A percentile compares a stretch with the other conserved stretches of the same genome.
Evolutionary conservation across 1,140 invertebrate genomes (phyloP).

Genomic region (Lucilia cuprina): DNA sequence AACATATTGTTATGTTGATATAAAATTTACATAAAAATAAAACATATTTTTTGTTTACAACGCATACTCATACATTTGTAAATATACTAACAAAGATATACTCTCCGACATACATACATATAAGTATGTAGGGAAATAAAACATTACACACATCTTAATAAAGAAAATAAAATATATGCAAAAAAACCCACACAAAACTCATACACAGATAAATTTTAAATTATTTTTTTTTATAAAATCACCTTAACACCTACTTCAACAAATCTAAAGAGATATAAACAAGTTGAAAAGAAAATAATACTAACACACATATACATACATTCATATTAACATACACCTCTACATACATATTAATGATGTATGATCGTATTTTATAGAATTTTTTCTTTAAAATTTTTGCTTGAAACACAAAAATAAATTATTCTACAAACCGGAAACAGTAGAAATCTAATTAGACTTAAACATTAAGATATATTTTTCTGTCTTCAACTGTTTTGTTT

Average conservation of each 20-base stretch:
- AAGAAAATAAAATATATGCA: not conserved
- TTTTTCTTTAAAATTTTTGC: not conserved
- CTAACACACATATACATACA: not conserved
- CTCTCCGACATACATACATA: not conserved
- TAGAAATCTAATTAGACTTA: not conserved
- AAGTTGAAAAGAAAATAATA: not conserved
- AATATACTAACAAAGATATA: too few species aligned
- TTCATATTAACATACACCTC: not conserved
- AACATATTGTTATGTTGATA: slow-evolving; percentile 15
- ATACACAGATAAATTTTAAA: not conserved
- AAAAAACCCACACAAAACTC: not conserved
- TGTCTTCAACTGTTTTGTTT: not conserved
- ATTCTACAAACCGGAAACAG: not conserved
- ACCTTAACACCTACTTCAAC: slow-evolving; percentile 14
- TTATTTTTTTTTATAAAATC: not conserved
- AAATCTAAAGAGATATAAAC: not conserved
- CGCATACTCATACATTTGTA: not conserved
- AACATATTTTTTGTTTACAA: slow-evolving; percentile 1
- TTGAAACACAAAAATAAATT: not conserved
- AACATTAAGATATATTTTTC: not conserved
- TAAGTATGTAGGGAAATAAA: not conserved
- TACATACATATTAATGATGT: not conserved
- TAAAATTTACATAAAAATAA: slow-evolving; percentile 13
- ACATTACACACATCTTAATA: not conserved
- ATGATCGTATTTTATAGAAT: not conserved